Base-by-base conservation (phyloP, 2,113 vertebrate genomes). In the Procavia capensis region DNA sequence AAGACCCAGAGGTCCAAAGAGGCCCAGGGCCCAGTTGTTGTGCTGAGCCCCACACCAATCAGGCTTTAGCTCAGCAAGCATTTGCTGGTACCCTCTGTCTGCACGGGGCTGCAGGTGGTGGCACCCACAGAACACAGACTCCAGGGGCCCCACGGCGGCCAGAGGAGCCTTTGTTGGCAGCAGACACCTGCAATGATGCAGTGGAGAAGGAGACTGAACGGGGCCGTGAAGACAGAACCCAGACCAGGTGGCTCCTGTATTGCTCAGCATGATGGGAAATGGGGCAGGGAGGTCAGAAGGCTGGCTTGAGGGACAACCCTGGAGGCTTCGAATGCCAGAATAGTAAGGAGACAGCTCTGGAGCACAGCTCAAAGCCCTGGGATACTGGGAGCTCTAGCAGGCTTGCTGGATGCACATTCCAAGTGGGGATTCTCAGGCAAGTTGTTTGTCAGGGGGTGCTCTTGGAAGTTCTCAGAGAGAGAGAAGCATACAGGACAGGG, bases 171-270 rank as follows among this genome's bases (percentile, higher is more conserved):
- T 3, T 11, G 54, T 9, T n/a, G 85, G 85, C 47, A 19, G 24
- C 41, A 43, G 41, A 54, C 17, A 25, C n/a, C 72, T 13, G 34
- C 16, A 78, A 78, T 2, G 17, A n/a, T 0, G 0, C 0, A 5
- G 41, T 14, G 41, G 61, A 43, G 34, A 34, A 45, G 74, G 39
- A 84, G 39, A 20, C 59, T 1, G 1, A 9, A 76, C 1, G 17
- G 17, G 66, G 66, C 43, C 57, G 72, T 13, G 74, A 43, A 64
- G 45, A 45, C 59, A 81, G 76, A 76, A 20, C 27, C 2, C 10
- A 24, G 54, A 3, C 45, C 54, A 24, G 29, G 8, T 16, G 54
- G 66, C 85, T 63, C 29, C 43, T 43, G 9, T 17, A 7, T 11
- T 41, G 24, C 41, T 25, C 54, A 70, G 36, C 50, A 54, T 5